A percentile compares a stretch with the other conserved stretches of the same genome.
Evolutionary conservation across 2,888 invertebrate genomes (phyloP).

Genomic region (Microctonus hyperodae): DNA sequence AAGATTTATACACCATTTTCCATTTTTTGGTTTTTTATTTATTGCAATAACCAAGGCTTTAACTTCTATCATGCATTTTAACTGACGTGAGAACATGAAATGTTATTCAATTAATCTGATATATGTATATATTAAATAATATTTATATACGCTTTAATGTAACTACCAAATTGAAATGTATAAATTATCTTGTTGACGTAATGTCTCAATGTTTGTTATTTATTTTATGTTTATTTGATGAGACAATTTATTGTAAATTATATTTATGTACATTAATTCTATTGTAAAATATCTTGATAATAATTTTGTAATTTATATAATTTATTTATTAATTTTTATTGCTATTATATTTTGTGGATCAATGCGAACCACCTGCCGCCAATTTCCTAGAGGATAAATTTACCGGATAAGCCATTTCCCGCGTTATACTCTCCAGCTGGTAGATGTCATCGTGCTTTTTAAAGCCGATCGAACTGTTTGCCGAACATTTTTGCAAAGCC

Average conservation of each 20-base stretch:
- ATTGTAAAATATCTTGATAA: no score
- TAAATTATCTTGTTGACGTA: constrained; percentile 9
- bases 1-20: constrained; percentile 23
- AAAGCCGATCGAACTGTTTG: constrained; percentile 20
- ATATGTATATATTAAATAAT: not conserved
- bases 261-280: not conserved
- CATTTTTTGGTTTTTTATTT: constrained; percentile 3
- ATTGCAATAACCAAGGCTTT: not conserved
- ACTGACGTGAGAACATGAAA: constrained; percentile 15
- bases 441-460: constrained; percentile 20
- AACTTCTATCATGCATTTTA: constrained; percentile 24
- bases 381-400: constrained; percentile 23
- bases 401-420: constrained; percentile 28
- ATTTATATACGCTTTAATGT: constrained; percentile 11
- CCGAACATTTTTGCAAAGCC: not conserved
- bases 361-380: constrained; percentile 18
- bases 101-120: constrained; percentile 26
- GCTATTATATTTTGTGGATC: constrained; percentile 7
- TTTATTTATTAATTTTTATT: not conserved
- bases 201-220: not conserved
- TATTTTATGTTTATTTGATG: not conserved
- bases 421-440: constrained; percentile 6
- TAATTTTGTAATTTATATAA: not conserved
- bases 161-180: constrained; percentile 9
- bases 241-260: not conserved